Evolutionary conservation across 2,113 vertebrate species (phyloP).

Genomic region (Coturnix japonica): DNA sequence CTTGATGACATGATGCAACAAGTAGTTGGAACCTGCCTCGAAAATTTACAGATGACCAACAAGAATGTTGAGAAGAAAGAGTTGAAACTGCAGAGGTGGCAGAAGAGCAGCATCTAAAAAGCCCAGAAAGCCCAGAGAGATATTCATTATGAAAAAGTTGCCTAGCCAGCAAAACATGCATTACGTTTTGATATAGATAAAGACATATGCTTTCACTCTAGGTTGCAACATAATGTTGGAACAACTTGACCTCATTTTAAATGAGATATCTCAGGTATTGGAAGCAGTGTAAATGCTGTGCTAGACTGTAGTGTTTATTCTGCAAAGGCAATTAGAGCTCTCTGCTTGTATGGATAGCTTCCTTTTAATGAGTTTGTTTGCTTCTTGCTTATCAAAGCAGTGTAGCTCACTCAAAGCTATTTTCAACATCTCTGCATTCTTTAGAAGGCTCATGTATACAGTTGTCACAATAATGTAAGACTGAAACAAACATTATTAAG

Average conservation of each 20-base stretch:
- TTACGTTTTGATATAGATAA: not conserved
- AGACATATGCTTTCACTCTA: not conserved
- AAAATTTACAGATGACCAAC: not conserved
- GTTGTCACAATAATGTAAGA: not conserved
- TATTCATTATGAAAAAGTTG: not conserved
- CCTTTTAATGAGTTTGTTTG: not conserved
- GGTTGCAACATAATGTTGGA: not conserved
- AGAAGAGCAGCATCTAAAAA: constrained; percentile 1
- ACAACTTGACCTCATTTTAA: not conserved
- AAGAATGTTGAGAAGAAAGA: not conserved
- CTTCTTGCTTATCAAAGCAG: constrained; percentile 13
- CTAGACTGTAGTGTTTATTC: not conserved
- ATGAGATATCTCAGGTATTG: not conserved
- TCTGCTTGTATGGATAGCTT: not conserved
- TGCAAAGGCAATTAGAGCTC: not conserved
- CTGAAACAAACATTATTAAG: not conserved
- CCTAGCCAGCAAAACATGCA: not conserved
- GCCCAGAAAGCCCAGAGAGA: not conserved
- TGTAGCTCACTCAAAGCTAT: not conserved
- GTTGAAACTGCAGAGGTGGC: not conserved
- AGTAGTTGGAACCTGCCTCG: not conserved
- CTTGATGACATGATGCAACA: not conserved
- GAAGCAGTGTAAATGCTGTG: not conserved
- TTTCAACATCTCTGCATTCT: not conserved
- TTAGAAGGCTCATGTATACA: not conserved